Percentiles rank a stretch among this genome's conserved stretches.
Evolutionary conservation across 2,113 vertebrate genomes (phyloP).

Genomic region (Phasianus colchicus): DNA sequence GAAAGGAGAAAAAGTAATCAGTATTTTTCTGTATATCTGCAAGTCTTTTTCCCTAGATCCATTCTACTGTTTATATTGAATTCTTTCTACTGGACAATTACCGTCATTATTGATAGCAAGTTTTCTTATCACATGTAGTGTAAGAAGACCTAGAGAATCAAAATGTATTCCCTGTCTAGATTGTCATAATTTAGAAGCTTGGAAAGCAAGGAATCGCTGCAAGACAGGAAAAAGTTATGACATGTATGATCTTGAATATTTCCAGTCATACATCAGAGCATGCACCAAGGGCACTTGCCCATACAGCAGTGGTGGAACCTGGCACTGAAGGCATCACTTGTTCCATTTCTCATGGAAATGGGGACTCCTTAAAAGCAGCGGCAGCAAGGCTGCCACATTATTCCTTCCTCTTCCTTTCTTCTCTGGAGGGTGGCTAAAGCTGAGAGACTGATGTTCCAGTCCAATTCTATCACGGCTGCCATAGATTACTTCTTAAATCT

Average conservation of each 20-base stretch:
- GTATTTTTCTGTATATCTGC: background rate
- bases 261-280: background rate
- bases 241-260: background rate
- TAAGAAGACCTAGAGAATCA: background rate
- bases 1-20: background rate
- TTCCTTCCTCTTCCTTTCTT: background rate
- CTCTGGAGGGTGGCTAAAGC: background rate
- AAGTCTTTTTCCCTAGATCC: background rate
- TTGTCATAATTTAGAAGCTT: background rate
- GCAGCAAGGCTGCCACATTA: background rate
- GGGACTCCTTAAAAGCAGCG: background rate
- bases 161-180: background rate
- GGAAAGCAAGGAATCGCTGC: background rate
- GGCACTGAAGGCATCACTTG: accelerated
- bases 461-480: background rate
- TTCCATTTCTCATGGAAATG: background rate
- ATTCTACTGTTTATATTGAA: background rate
- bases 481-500: background rate
- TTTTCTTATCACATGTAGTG: background rate
- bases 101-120: background rate
- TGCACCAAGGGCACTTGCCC: background rate
- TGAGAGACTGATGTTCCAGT: background rate
- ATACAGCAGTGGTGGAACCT: accelerated
- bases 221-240: background rate
- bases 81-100: slow-evolving; percentile 31